phyloP scores from a whole-genome alignment of 2,113 vertebrate species.

The Eonycteris spelaea region DNA sequence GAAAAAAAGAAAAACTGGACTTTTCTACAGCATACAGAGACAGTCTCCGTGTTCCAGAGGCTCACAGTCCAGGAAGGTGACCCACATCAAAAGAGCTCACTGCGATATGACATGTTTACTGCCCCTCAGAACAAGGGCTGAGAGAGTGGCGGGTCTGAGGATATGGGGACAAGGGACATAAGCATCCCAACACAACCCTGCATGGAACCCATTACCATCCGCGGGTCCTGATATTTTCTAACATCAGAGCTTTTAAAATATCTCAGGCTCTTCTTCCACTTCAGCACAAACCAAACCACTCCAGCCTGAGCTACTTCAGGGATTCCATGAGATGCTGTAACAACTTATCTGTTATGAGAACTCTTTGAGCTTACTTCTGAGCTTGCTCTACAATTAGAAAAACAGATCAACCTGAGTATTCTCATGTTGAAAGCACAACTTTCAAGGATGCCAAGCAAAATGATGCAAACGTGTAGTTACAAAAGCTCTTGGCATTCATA shows the following conservation, averaged over 20 bases:
- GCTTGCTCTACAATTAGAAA: not conserved
- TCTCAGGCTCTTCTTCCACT: not conserved
- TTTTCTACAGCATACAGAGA: not conserved
- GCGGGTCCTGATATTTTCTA: not conserved
- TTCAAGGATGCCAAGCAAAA: constrained; percentile 35
- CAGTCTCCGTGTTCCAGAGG: not conserved
- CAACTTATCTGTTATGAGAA: not conserved
- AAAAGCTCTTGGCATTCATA: not conserved
- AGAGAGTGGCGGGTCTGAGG: not conserved
- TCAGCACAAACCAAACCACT: not conserved
- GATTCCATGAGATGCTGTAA: not conserved
- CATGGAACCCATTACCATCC: not conserved
- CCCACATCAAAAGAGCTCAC: not conserved
- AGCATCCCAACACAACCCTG: not conserved
- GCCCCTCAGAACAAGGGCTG: not conserved
- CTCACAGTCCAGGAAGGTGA: not conserved
- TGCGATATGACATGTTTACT: not conserved
- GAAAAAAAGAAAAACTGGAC: not conserved
- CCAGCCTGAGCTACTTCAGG: not conserved
- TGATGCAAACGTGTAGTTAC: constrained; percentile 29
- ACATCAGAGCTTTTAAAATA: not conserved
- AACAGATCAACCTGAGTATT: not conserved
- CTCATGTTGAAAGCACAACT: not conserved
- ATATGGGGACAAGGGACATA: not conserved
- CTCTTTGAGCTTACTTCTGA: not conserved